Conservation (phyloP, 2,888 invertebrate genomes). For the Acrocera orbiculus region DNA sequence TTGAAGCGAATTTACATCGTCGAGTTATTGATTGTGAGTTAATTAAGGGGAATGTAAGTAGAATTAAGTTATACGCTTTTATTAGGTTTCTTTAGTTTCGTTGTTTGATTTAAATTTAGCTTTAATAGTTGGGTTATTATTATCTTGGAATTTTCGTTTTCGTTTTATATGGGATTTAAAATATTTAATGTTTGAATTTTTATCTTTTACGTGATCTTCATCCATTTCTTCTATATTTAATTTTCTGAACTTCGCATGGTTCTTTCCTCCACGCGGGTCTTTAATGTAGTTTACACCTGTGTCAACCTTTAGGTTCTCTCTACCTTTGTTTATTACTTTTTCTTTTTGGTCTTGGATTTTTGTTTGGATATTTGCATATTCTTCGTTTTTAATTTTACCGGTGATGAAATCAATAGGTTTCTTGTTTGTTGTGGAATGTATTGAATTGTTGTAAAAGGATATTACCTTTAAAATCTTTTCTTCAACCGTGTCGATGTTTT, state of each 20-base stretch:
- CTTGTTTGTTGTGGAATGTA: conserved; percentile 5
- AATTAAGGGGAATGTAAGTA: too few relatives aligned
- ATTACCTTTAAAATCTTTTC: background rate
- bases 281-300: background rate
- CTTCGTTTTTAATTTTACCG: background rate
- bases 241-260: background rate
- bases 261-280: conserved; percentile 1
- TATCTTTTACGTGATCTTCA: background rate
- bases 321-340: conserved; percentile 1
- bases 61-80: background rate
- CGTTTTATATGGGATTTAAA: background rate
- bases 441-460: conserved; percentile 2
- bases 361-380: background rate
- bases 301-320: background rate
- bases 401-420: conserved; percentile 4
- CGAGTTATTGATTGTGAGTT: too few relatives aligned
- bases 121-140: background rate
- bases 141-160: background rate
- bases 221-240: background rate
- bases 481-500: background rate
- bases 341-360: conserved; percentile 1
- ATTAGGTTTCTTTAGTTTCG: background rate
- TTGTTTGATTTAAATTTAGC: background rate
- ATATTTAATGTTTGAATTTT: background rate
- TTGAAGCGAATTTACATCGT: too few relatives aligned